These are phyloP conservation scores for Astyanax mexicanus DNA, from an alignment of 2,797 vertebrate species.

Conservation along the genomic window DNA sequence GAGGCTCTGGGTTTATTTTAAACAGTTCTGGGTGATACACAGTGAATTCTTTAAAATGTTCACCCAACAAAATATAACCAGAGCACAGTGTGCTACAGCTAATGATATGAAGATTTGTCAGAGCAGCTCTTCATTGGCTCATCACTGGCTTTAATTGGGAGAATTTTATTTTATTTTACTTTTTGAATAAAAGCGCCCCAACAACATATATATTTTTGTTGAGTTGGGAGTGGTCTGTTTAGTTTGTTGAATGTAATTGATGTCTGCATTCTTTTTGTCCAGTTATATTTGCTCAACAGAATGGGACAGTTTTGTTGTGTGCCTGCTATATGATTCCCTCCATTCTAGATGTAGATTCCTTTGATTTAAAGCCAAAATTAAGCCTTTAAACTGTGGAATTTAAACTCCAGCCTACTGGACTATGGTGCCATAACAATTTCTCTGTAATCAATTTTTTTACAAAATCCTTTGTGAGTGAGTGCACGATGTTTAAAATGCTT, in stretches of 20 bases:
- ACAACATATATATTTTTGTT: too few species aligned
- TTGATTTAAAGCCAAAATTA: not conserved
- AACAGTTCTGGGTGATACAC: not conserved
- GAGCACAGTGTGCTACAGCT: too few species aligned
- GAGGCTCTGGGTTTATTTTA: not conserved
- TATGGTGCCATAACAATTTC: not conserved
- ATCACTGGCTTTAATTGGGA: too few species aligned
- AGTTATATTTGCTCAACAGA: too few species aligned
- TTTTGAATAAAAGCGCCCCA: too few species aligned
- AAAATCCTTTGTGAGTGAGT: not conserved
- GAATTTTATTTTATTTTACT: too few species aligned
- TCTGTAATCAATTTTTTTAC: not conserved
- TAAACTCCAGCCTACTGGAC: not conserved
- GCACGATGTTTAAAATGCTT: not conserved
- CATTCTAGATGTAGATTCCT: too few species aligned
- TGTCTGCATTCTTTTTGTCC: too few species aligned
- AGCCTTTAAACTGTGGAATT: not conserved
- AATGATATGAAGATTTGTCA: too few species aligned
- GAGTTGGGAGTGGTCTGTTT: too few species aligned
- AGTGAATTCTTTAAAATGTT: not conserved
- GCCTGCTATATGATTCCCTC: not conserved
- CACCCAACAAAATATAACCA: not conserved
- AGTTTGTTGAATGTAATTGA: too few species aligned
- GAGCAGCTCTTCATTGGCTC: too few species aligned
- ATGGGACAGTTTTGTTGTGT: not conserved